Base-by-base conservation (phyloP, 2,888 invertebrate species). In the Lithophane leautieri region DNA sequence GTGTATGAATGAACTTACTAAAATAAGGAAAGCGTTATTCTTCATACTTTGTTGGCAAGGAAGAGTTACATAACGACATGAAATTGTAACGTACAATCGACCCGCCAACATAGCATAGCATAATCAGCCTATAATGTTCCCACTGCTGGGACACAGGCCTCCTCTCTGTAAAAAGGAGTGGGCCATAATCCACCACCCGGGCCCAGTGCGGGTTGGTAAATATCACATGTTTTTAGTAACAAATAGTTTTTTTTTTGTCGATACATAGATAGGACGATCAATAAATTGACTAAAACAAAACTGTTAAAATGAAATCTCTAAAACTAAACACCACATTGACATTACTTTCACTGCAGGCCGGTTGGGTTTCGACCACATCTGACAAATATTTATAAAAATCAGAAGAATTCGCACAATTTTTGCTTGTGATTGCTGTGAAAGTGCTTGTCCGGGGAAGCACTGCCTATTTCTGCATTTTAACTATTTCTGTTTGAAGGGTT, bases 291-390 rank as follows among this genome's bases (percentile, higher is more conserved):
- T 16, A 47, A 63, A 40, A 62, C 19, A 16, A 54, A 22, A 16
- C 12, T 52, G 50, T 3, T 58, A 34, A 42, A 34, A 34, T 56
- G 14, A 67, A 61, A 19, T 79, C 70, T 83, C 80, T 61, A 74
- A 76, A 81, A 54, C 40, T 73, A 40, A 71, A 67, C 12, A 73
- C 70, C 50, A 70, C 73, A 63, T 76, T 74, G 56, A 63, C 44
- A 70, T 78, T 56, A 62, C 78, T 82, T 85, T 84, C 79, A 75
- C 70, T 81, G 25, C 4, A 19, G 16, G 12, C 44, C 65, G 58
- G 54, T 70, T 44, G 52, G 12, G 40, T 65, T 80, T 62, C 42
- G 34, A 67, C 19, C 16, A 52, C 12, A 63, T 56, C 73, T 69
- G 16, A 34, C 54, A 68, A 77, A 75, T 78, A 68, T 81, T 84